A percentile compares a stretch with the other conserved stretches of the same genome.
These are phyloP conservation scores for Prorops nasuta DNA, from an alignment of 1,140 invertebrate genomes.

Conservation along the genomic window DNA sequence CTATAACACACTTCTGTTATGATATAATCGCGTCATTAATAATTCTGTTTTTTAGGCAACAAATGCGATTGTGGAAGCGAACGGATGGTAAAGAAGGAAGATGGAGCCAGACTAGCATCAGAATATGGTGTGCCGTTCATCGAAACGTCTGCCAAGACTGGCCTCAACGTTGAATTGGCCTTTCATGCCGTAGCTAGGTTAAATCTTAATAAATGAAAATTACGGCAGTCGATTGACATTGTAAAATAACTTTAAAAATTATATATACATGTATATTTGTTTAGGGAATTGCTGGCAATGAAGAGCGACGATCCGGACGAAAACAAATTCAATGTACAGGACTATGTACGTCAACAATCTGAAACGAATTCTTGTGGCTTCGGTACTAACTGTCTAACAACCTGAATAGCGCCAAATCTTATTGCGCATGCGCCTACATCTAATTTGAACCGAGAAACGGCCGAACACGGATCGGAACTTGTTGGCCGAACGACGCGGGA, in stretches of 20 bases:
- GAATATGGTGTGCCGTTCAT: constrained; percentile 84
- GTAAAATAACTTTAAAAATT: background rate
- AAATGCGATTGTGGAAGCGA: constrained; percentile 77
- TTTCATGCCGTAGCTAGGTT: constrained; percentile 77
- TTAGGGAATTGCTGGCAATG: constrained; percentile 64
- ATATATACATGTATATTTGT: constrained; percentile 23
- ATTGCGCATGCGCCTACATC: too few species aligned
- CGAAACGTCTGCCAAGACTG: constrained; percentile 85
- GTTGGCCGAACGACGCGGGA: constrained; percentile 43
- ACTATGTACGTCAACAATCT: constrained; percentile 66
- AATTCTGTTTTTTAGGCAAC: constrained; percentile 74
- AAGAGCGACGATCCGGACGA: constrained; percentile 59
- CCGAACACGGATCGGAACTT: constrained; percentile 27
- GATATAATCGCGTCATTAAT: background rate
- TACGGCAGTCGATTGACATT: background rate
- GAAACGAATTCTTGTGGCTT: constrained; percentile 57
- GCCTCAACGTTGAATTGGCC: constrained; percentile 79
- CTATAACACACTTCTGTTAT: too few species aligned
- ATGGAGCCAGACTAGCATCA: constrained; percentile 76
- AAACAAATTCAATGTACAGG: constrained; percentile 67
- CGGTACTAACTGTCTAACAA: constrained; percentile 45
- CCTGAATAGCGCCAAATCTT: constrained; percentile 31
- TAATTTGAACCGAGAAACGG: constrained; percentile 19
- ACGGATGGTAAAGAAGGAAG: constrained; percentile 73
- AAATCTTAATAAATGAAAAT: constrained; percentile 5